Conservation (phyloP, 37 sponge, comb jelly and placozoan genomes). For the Halisarca cf. caerulea region DNA sequence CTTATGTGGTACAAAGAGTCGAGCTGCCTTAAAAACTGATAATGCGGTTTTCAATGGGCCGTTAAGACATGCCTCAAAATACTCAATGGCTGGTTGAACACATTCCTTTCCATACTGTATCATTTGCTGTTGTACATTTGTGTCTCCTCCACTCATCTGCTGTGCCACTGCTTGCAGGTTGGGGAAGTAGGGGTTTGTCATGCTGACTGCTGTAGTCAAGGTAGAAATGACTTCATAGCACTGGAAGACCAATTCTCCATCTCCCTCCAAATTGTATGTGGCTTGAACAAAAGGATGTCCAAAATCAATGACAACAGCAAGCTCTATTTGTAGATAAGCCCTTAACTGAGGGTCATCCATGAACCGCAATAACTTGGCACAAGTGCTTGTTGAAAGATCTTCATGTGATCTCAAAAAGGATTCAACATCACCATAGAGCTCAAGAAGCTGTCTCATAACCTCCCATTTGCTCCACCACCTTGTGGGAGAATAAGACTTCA, state of each 20-base stretch:
- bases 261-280: conserved; percentile 47
- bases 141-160: background rate
- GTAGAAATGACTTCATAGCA: conserved; percentile 30
- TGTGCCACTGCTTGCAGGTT: background rate
- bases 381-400: conserved; percentile 11
- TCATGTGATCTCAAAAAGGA: conserved; percentile 9
- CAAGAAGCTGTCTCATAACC: too few species aligned
- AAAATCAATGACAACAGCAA: conserved; percentile 31
- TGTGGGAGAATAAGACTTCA: too few species aligned
- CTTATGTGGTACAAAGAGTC: background rate
- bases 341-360: too few species aligned
- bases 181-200: conserved; percentile 9
- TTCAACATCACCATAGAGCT: background rate
- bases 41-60: background rate
- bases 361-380: conserved; percentile 18
- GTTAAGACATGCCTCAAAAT: too few species aligned
- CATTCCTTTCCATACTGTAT: background rate
- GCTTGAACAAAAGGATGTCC: conserved; percentile 45
- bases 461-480: too few species aligned
- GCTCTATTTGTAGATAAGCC: conserved; percentile 24
- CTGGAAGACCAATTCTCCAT: conserved; percentile 40
- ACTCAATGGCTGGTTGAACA: background rate
- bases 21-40: background rate
- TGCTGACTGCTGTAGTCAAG: conserved; percentile 22
- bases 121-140: background rate